phyloP scores from a whole-genome alignment of 2,113 vertebrate species.

The Tenebrosternarchus preto region DNA sequence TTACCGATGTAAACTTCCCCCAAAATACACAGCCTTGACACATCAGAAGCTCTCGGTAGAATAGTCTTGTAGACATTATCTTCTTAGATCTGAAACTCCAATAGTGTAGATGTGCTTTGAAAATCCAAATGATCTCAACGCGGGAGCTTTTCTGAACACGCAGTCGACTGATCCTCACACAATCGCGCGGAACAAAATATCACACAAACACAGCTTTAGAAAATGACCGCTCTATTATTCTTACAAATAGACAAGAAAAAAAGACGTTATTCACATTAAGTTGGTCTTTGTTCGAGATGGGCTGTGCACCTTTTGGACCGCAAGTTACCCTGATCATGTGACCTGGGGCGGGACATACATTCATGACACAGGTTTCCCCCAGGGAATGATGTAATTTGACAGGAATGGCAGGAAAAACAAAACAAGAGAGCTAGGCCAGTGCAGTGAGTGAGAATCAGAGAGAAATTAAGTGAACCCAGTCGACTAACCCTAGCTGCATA shows the following conservation, averaged over 20 bases:
- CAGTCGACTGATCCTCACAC: slow-evolving; percentile 8
- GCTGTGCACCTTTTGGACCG: slow-evolving; percentile 49
- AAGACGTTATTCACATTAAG: slow-evolving; percentile 59
- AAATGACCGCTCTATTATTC: slow-evolving; percentile 13
- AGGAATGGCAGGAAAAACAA: slow-evolving; percentile 20
- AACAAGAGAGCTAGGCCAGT: slow-evolving; percentile 60
- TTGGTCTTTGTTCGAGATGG: slow-evolving; percentile 39
- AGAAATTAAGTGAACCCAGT: background rate
- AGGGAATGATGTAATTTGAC: slow-evolving; percentile 57
- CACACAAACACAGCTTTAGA: background rate
- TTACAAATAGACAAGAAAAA: slow-evolving; percentile 30
- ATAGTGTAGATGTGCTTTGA: slow-evolving; percentile 18
- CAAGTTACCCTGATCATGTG: background rate
- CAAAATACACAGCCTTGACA: slow-evolving; percentile 1
- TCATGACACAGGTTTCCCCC: slow-evolving; percentile 61
- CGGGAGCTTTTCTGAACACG: slow-evolving; percentile 6
- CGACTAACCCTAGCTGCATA: background rate
- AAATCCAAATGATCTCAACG: slow-evolving; percentile 26
- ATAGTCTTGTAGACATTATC: background rate
- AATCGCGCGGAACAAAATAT: background rate
- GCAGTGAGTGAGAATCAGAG: background rate
- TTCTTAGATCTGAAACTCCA: background rate
- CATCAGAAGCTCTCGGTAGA: background rate
- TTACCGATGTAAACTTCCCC: slow-evolving; percentile 22
- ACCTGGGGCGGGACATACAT: slow-evolving; percentile 58